phyloP scores from a whole-genome alignment of 2,888 invertebrate species.

The Cerastis rubricosa region DNA sequence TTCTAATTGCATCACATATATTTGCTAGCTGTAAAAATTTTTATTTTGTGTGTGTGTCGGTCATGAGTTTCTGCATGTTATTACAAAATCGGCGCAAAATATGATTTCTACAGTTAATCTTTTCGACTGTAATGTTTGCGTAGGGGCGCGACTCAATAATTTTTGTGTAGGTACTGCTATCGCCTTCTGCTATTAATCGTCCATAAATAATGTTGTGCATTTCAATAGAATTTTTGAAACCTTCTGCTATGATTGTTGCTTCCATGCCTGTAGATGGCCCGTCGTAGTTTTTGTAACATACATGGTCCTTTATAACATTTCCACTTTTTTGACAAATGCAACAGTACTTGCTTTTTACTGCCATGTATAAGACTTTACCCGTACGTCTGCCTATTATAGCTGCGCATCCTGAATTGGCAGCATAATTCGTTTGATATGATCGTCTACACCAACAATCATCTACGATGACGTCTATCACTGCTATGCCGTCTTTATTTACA shows the following conservation, averaged over 20 bases:
- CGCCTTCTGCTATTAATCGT: conserved; percentile 7
- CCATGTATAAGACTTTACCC: conserved; percentile 1
- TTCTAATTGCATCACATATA: neutral
- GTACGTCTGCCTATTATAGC: neutral
- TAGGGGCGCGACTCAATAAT: neutral
- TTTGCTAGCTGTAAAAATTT: neutral
- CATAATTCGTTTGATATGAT: neutral
- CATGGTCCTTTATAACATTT: neutral
- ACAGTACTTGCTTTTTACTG: conserved; percentile 5
- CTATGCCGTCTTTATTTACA: no score
- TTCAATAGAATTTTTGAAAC: conserved; percentile 6
- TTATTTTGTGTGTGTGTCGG: conserved; percentile 4
- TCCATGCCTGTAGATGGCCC: conserved; percentile 6
- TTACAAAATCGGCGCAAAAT: neutral
- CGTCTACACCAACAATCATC: neutral
- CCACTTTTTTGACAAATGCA: conserved; percentile 2
- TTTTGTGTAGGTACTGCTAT: neutral
- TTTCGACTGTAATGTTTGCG: neutral
- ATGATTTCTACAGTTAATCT: conserved; percentile 1
- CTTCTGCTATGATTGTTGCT: conserved; percentile 4
- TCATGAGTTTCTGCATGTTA: neutral
- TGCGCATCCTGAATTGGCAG: neutral
- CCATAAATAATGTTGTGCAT: conserved; percentile 13
- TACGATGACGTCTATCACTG: no score
- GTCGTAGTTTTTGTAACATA: neutral